Conservation (phyloP, 2,888 invertebrate genomes). For the Heliconius ethilla region DNA sequence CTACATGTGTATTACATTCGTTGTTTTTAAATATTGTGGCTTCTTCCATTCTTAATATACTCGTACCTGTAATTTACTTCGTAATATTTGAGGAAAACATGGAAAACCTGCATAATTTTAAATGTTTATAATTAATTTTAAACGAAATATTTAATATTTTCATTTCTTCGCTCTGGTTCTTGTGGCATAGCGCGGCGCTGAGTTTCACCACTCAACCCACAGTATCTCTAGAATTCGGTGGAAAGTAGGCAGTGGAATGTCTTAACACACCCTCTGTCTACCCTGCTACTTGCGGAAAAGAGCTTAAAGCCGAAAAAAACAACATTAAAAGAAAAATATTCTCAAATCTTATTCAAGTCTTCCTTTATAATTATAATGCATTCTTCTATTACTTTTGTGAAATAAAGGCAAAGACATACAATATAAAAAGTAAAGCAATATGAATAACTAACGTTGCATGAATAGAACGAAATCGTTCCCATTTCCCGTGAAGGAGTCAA, state of each 20-base stretch:
- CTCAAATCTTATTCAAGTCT: too few relatives aligned
- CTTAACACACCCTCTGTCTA: too few relatives aligned
- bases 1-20: background rate
- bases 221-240: too few relatives aligned
- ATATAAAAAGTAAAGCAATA: conserved; percentile 10
- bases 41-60: background rate
- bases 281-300: too few relatives aligned
- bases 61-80: background rate
- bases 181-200: too few relatives aligned
- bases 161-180: too few relatives aligned
- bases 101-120: background rate
- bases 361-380: too few relatives aligned
- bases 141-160: too few relatives aligned
- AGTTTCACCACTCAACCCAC: too few relatives aligned
- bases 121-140: too few relatives aligned
- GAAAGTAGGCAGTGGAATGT: too few relatives aligned
- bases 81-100: background rate
- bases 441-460: conserved; percentile 31
- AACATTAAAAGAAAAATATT: background rate
- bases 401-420: conserved; percentile 13
- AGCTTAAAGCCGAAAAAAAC: too few relatives aligned
- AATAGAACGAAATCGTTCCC: conserved; percentile 38
- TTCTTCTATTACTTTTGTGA: background rate
- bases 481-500: conserved; percentile 39
- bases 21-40: background rate